phyloP scores from a whole-genome alignment of 2,113 vertebrate species.

The Sisor rabdophorus region DNA sequence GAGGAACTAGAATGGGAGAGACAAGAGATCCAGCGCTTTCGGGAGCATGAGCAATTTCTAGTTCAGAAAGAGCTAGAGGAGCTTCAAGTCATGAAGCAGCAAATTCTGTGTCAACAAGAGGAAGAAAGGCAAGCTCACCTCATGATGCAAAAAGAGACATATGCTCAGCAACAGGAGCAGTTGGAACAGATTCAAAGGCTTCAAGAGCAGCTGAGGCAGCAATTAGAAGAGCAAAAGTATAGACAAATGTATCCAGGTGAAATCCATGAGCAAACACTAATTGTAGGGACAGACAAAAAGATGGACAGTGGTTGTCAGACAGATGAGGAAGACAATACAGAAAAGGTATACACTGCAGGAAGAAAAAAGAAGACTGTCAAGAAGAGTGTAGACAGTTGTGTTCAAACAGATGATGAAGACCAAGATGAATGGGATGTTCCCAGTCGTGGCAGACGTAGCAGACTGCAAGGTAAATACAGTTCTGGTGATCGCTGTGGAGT shows the following conservation, averaged over 20 bases:
- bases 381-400: constrained; percentile 93
- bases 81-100: constrained; percentile 93
- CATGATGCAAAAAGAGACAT: constrained; percentile 95
- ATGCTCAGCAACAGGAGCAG: constrained; percentile 91
- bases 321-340: constrained; percentile 86
- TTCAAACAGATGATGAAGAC: constrained; percentile 97
- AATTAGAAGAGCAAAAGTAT: constrained; percentile 90
- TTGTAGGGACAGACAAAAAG: constrained; percentile 71
- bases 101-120: constrained; percentile 90
- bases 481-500: constrained; percentile 80
- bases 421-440: constrained; percentile 95
- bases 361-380: constrained; percentile 78
- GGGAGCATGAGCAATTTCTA: constrained; percentile 92
- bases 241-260: constrained; percentile 74
- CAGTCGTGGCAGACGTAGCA: constrained; percentile 78
- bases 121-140: constrained; percentile 95
- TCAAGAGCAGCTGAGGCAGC: constrained; percentile 90
- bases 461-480: constrained; percentile 76
- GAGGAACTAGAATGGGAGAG: constrained; percentile 97
- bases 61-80: constrained; percentile 97
- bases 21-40: constrained; percentile 94
- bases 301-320: constrained; percentile 97
- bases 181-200: constrained; percentile 96
- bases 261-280: constrained; percentile 57
- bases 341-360: constrained; percentile 79